Conservation (phyloP, 2,888 invertebrate genomes). For the Aphidoletes aphidimyza region DNA sequence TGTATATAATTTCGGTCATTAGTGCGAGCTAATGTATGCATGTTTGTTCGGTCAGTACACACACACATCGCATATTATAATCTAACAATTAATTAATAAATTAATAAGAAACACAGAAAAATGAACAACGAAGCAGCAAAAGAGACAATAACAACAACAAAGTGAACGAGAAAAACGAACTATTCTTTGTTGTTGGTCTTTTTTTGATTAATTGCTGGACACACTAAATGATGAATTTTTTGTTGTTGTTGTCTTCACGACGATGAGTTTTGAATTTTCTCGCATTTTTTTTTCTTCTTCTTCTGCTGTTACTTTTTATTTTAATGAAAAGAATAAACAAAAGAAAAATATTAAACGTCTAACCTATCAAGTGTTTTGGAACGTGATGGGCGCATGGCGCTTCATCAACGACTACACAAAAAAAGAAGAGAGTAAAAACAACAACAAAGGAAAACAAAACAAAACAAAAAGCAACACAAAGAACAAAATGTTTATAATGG, state of each 20-base stretch:
- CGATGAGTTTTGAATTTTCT: constrained; percentile 35
- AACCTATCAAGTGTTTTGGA: background rate
- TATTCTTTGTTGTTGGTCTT: background rate
- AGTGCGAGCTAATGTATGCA: constrained; percentile 37
- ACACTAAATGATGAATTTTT: constrained; percentile 21
- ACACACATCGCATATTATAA: constrained; percentile 48
- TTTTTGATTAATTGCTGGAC: constrained; percentile 46
- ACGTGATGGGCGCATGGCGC: constrained; percentile 51
- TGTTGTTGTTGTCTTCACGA: too few species aligned
- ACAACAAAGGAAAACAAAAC: too few species aligned
- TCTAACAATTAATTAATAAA: constrained; percentile 51
- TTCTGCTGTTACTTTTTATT: background rate
- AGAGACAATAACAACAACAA: too few species aligned
- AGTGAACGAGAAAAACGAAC: background rate
- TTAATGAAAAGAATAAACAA: constrained; percentile 34
- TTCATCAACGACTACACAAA: background rate
- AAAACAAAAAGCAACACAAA: background rate
- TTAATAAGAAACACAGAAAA: constrained; percentile 14
- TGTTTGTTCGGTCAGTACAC: constrained; percentile 47
- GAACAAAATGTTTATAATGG: constrained; percentile 8
- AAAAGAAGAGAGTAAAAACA: background rate
- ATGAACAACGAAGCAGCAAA: background rate
- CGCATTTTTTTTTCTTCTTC: background rate
- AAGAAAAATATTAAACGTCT: constrained; percentile 40
- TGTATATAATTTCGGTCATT: constrained; percentile 46